Conservation (phyloP, 2,888 invertebrate genomes). For the Netelia virgata region DNA sequence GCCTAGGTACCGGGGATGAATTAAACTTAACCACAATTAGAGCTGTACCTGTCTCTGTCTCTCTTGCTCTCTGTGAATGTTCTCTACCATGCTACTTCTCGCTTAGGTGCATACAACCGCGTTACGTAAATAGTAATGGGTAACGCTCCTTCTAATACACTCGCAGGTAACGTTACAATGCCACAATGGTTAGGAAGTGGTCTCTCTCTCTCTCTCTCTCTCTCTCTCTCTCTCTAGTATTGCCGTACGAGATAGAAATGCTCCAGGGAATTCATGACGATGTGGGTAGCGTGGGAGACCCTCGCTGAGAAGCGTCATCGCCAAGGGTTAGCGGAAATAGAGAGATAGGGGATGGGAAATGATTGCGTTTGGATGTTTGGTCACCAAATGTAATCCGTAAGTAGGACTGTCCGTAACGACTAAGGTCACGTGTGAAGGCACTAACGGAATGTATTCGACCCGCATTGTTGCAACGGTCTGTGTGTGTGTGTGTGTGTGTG, state of each 20-base stretch:
- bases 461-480: not conserved
- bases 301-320: not conserved
- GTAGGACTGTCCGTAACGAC: constrained; percentile 22
- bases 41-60: constrained; percentile 37
- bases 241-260: not conserved
- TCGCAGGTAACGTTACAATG: constrained; percentile 14
- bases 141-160: constrained; percentile 49
- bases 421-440: not conserved
- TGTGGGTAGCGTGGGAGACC: not conserved
- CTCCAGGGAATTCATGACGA: constrained; percentile 22
- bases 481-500: not conserved
- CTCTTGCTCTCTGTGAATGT: not conserved
- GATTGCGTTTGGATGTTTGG: constrained; percentile 35
- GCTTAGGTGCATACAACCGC: constrained; percentile 75
- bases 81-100: constrained; percentile 61
- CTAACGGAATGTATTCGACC: not conserved
- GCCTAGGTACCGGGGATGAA: constrained; percentile 70
- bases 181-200: not conserved
- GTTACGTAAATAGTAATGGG: constrained; percentile 77
- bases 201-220: not conserved
- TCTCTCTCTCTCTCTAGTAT: no score
- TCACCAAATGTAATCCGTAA: constrained; percentile 22
- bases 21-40: constrained; percentile 81
- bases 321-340: constrained; percentile 9
- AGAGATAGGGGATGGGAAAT: constrained; percentile 20